phyloP scores from a whole-genome alignment of 2,888 invertebrate species.

The Cerastoderma edule region DNA sequence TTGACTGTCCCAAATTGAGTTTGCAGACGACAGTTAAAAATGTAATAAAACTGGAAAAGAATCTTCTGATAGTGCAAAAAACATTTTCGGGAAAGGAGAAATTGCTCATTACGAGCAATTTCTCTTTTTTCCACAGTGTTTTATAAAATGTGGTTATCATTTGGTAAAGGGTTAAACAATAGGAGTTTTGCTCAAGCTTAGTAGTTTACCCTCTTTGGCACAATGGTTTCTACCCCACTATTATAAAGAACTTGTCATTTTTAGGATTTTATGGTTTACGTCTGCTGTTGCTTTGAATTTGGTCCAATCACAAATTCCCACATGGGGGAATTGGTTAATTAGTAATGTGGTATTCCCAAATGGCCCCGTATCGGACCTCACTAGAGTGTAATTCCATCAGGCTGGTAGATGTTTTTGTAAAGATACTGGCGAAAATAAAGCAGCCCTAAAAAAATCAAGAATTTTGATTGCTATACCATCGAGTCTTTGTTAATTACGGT shows the following conservation, averaged over 20 bases:
- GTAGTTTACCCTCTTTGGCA: no score
- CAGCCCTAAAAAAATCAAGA: constrained; percentile 38
- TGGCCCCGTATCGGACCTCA: constrained; percentile 13
- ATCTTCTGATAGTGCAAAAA: no score
- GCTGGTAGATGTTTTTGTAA: constrained; percentile 28
- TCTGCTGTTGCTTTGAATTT: no score
- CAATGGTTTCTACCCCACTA: constrained; percentile 6
- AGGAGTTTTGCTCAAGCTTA: no score
- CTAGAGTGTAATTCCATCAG: constrained; percentile 38
- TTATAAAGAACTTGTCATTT: no score
- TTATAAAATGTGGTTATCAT: no score
- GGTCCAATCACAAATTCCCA: neutral
- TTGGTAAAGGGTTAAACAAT: no score
- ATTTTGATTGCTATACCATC: constrained; percentile 61
- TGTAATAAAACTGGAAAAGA: no score
- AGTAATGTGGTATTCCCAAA: neutral
- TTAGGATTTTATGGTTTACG: no score
- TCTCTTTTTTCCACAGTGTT: constrained; percentile 6
- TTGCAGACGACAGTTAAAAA: no score
- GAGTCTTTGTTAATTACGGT: constrained; percentile 51
- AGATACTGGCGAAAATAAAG: constrained; percentile 38
- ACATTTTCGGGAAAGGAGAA: constrained; percentile 2
- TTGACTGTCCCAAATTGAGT: no score
- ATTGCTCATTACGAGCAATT: neutral
- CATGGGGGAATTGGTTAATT: constrained; percentile 3